Evolutionary conservation across 2,797 vertebrate species (phyloP).

Genomic region (Florisuga fusca): DNA sequence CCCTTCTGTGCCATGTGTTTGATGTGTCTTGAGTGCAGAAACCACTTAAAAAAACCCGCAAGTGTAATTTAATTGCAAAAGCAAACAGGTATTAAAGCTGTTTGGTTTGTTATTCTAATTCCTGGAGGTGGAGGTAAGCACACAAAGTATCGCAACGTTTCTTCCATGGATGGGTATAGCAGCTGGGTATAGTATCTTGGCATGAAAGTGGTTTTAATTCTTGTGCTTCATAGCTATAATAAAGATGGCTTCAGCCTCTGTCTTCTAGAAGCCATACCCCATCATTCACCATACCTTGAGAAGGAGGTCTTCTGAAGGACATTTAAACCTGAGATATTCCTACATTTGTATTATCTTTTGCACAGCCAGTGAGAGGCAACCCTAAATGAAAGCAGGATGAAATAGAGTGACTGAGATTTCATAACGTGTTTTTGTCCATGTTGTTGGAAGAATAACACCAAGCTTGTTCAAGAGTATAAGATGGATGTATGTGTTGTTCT

Average conservation of each 20-base stretch:
- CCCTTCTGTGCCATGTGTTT: background rate
- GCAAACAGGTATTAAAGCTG: background rate
- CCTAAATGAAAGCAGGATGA: background rate
- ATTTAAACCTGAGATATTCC: background rate
- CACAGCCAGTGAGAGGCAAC: background rate
- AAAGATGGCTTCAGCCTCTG: background rate
- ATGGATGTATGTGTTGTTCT: background rate
- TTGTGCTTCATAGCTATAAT: background rate
- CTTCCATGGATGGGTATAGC: background rate
- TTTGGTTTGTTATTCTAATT: background rate
- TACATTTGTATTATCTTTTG: background rate
- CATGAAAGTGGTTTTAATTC: background rate
- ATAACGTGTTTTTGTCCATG: background rate
- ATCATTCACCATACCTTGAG: rapidly evolving
- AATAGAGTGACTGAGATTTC: background rate
- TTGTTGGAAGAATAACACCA: background rate
- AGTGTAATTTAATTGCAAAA: background rate
- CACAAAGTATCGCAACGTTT: background rate
- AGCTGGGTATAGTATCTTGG: background rate
- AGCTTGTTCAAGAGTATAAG: conserved; percentile 33
- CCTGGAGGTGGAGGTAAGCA: background rate
- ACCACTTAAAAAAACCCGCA: background rate
- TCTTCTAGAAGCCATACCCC: background rate
- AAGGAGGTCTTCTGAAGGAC: background rate
- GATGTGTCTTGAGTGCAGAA: background rate